Percentiles rank a stretch among this genome's conserved stretches.
phyloP scores from a whole-genome alignment of 2,113 vertebrate genomes.

The Calonectris borealis region DNA sequence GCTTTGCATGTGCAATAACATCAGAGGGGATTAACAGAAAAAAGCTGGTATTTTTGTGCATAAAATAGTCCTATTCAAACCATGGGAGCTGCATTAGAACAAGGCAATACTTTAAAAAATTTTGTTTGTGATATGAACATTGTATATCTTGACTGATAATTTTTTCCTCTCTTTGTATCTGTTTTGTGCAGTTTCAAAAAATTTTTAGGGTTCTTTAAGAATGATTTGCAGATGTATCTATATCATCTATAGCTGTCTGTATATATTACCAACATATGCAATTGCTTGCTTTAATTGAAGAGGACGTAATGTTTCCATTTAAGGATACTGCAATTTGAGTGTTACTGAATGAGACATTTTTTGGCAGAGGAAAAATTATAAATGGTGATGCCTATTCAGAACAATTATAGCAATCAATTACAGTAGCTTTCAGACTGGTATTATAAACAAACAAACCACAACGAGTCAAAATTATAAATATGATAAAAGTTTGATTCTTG shows the following conservation, averaged over 20 bases:
- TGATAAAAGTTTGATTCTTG: not conserved
- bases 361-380: not conserved
- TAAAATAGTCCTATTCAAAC: not conserved
- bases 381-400: not conserved
- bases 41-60: not conserved
- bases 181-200: not conserved
- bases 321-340: not conserved
- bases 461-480: not conserved
- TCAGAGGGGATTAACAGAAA: not conserved
- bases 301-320: not conserved
- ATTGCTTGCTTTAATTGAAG: not conserved
- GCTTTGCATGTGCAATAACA: not conserved
- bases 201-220: not conserved
- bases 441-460: not conserved
- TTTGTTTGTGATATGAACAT: not conserved
- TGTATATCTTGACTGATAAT: not conserved
- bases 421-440: not conserved
- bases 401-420: not conserved
- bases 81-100: not conserved
- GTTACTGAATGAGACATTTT: not conserved
- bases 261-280: not conserved
- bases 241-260: not conserved
- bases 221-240: not conserved
- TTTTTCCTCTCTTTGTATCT: not conserved
- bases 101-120: not conserved